Evolutionary conservation across 1,140 invertebrate species (phyloP), one percentile per base, ranked within the genome.

Genomic region (Pseudomyrmex flavicornis): DNA sequence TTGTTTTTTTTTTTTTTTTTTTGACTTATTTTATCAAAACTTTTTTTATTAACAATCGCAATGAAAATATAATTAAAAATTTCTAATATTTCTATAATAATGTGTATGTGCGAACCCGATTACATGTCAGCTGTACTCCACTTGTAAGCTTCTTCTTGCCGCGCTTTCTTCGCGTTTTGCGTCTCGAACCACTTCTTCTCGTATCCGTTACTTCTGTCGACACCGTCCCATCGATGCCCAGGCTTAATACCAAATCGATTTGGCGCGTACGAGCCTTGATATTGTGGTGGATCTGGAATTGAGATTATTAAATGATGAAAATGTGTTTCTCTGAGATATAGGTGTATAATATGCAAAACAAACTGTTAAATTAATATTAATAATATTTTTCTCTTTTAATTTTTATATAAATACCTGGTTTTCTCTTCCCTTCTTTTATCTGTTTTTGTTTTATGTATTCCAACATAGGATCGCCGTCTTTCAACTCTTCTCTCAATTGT

Each of bases 201-300:
- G 93, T 99, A 99, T 0, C 99, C 99, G 95, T 98, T 99, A 4
- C 98, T 99, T 26, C 99, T 94, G 91, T 99, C 98, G 0, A 99
- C 99, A 1, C 99, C 99, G 94, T 99, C 99, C 99, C 99, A 99
- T 54, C 98, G 95, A 93, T 98, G 97, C 0, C 99, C 99, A 0
- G 99, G 99, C 66, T 95, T 94, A 82, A 99, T 99, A 56, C 96
- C 96, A 95, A 97, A 99, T 10, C 99, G 95, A 95, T 99, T 99
- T 58, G 98, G 98, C 56, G 97, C 97, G 88, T 95, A 97, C 44
- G 96, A 96, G 2, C 98, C 98, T 91, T 96, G 95, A 91, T 98
- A 99, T 17, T 94, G 94, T 17, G 97, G 98, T 93, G 70, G 75
- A 15, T 92, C 92, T 94, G 20, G 12, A 90, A 89, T 72, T 56